Base-by-base conservation (phyloP, 2,113 vertebrate species). In the Rhinoptilus africanus region DNA sequence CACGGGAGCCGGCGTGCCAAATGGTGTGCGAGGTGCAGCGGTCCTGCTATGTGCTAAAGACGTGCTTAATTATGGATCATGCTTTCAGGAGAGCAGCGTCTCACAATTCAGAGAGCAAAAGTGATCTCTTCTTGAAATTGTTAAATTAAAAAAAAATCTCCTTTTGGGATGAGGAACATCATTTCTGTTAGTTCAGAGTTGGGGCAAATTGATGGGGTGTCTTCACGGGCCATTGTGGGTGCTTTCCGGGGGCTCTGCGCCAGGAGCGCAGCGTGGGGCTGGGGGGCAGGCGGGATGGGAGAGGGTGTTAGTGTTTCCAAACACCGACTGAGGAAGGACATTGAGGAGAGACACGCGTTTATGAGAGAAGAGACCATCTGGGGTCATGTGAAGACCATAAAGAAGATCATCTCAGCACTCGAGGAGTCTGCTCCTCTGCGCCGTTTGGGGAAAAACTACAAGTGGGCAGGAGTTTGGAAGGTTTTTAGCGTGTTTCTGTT, bases 1-100 rank as follows among this genome's bases (percentile, higher is more conserved):
- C 95, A 84, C 60, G 78, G 93, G 92, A 63, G 35, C 64, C 90
- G 92, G 60, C 78, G 80, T 83, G 69, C 32, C 23, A 95, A 97
- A 96, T 53, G 69, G 96, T 91, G n/a, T n/a, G n/a, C n/a, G n/a
- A n/a, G n/a, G n/a, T n/a, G n/a, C n/a, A n/a, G n/a, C n/a, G n/a
- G n/a, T n/a, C n/a, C n/a, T 91, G 96, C 93, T 93, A 60, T 96
- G 97, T 97, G 93, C 85, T 97, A 96, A 98, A 98, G 97, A 96
- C 63, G 50, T 74, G 93, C 74, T 96, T 96, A 41, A 28, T 41
- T 41, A 14, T 60, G 7, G 10, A 23, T 37, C 41, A 30, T 95
- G 75, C 96, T 97, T 97, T 97, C 81, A 93, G 83, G 69, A 82
- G 57, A 64, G 28, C 68, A 34, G n/a, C 34, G 37, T 48, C 19